Evolutionary conservation across 2,113 vertebrate species (phyloP).

Genomic region (Platycercus adscitus): DNA sequence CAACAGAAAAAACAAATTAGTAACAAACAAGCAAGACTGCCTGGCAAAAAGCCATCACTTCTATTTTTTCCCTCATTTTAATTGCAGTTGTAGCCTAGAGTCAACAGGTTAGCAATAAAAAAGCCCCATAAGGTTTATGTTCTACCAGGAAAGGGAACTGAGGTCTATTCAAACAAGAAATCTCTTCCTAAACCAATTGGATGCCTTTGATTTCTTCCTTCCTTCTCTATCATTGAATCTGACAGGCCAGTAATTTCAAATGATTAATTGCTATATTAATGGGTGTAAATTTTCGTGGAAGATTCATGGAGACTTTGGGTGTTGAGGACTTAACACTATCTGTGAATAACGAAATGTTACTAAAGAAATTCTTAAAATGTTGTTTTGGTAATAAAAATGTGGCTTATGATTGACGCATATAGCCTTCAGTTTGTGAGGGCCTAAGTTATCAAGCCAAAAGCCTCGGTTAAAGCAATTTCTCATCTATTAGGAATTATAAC

Average conservation of each 20-base stretch:
- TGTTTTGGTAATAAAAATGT: not conserved
- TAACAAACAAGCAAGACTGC: not conserved
- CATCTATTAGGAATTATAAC: not conserved
- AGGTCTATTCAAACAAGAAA: not conserved
- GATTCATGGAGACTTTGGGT: not conserved
- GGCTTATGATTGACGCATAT: accelerated
- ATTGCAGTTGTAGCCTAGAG: not conserved
- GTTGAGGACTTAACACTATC: not conserved
- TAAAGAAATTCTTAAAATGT: not conserved
- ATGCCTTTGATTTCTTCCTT: not conserved
- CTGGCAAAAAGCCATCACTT: not conserved
- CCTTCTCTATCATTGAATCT: not conserved
- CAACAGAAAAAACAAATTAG: not conserved
- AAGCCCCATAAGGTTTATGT: not conserved
- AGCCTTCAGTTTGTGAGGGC: not conserved
- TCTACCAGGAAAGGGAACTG: not conserved
- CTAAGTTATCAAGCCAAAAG: not conserved
- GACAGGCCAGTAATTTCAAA: not conserved
- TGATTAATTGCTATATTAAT: not conserved
- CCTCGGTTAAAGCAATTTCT: not conserved
- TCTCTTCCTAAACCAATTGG: not conserved
- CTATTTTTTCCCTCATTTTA: not conserved
- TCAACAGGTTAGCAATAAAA: not conserved
- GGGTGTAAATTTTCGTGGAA: not conserved
- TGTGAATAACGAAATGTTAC: not conserved